A percentile compares a stretch with the other conserved stretches of the same genome.
Conservation (phyloP, 2,888 invertebrate genomes). For the Trichopoda pennipes region DNA sequence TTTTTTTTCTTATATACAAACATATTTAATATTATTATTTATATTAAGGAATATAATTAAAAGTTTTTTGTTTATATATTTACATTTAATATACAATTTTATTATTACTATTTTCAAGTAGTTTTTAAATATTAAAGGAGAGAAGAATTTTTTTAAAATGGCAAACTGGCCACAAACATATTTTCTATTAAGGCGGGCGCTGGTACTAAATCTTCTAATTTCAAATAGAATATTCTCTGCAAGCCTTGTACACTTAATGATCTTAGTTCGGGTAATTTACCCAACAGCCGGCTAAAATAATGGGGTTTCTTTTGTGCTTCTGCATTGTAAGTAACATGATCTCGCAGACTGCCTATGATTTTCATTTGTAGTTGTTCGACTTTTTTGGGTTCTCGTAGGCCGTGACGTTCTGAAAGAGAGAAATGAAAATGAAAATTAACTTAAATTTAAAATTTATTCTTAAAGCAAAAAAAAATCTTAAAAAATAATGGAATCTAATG, state of each 20-base stretch:
- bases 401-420: constrained; percentile 89
- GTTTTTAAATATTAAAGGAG: not conserved
- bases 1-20: not conserved
- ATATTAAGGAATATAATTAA: constrained; percentile 14
- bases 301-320: constrained; percentile 94
- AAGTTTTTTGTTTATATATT: constrained; percentile 29
- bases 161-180: constrained; percentile 96
- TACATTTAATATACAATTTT: constrained; percentile 35
- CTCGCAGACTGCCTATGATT: constrained; percentile 95
- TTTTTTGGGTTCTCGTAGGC: constrained; percentile 93
- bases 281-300: constrained; percentile 95
- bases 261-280: constrained; percentile 95
- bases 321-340: constrained; percentile 96
- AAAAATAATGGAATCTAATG: too few relatives aligned
- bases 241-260: constrained; percentile 96
- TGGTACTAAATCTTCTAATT: constrained; percentile 94
- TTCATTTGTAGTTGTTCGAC: constrained; percentile 98
- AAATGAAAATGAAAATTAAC: not conserved
- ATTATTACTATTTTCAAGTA: not conserved
- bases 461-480: too few relatives aligned
- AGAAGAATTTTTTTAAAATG: constrained; percentile 85
- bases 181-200: constrained; percentile 96
- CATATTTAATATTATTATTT: not conserved
- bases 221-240: constrained; percentile 96
- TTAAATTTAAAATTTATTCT: not conserved